Evolutionary conservation across 2,797 vertebrate genomes (phyloP), one percentile per base, ranked within the genome.

Genomic region (Myotis findleyi): DNA sequence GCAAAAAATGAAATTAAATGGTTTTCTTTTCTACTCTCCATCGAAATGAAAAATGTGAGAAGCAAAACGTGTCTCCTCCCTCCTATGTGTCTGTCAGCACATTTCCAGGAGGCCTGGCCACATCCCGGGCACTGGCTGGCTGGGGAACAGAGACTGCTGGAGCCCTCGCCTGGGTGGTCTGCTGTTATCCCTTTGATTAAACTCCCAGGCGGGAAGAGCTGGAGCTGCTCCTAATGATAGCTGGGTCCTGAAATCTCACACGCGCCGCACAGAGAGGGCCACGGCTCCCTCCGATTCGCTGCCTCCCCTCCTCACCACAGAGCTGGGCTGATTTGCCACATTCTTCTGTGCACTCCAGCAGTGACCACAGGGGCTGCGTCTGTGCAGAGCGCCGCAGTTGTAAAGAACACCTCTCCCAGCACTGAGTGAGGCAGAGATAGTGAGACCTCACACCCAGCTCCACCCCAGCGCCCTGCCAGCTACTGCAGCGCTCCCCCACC

Each of bases 151-250:
- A 97, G 95, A 86, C 80, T 89, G 87, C 98, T 25, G 17, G 83
- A 91, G 96, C 85, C 92, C 93, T 38, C 30, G 92, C 97, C 98
- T 99, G 99, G 99, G 99, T 99, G 99, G 99, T 99, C 99, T 98
- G 97, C 98, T 99, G 97, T 98, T 98, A 99, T 98, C 98, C 98
- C 94, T 97, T 89, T 96, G 97, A 98, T 98, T 98, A 97, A 97
- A 97, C 96, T 97, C 89, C 94, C 93, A 82, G 66, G 96, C 97
- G 97, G 95, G 94, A 97, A 97, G 92, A 98, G 93, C 17, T 98
- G 97, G 97, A 98, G 91, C 94, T 93, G 97, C 95, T 99, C 98
- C 98, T 96, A 97, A 98, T 76, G 97, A 98, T 98, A 98, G 98
- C 97, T 97, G 98, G 97, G 97, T 98, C 98, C 98, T 98, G 96